A percentile compares a stretch with the other conserved stretches of the same genome.
phyloP scores from a whole-genome alignment of 2,888 invertebrate genomes.

The Ariolimax columbianus region DNA sequence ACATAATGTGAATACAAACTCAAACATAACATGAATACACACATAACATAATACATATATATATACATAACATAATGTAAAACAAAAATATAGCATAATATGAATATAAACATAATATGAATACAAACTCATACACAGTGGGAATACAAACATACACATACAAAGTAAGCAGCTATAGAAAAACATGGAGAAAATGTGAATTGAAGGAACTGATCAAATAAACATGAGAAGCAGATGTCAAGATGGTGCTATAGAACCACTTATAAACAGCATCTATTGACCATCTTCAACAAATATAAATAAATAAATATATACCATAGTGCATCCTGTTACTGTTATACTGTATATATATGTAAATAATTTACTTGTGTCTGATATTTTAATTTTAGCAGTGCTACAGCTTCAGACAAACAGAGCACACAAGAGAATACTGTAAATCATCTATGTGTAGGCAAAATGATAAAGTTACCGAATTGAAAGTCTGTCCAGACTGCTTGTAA shows the following conservation, averaged over 20 bases:
- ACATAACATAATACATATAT: no score
- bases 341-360: slow-evolving; percentile 16
- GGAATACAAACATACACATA: no score
- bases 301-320: no score
- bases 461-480: background rate
- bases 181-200: background rate
- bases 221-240: background rate
- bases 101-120: no score
- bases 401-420: background rate
- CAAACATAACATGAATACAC: no score
- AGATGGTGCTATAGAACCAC: background rate
- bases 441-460: background rate
- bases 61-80: no score
- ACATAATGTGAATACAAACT: no score
- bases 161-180: background rate
- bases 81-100: no score
- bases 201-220: background rate
- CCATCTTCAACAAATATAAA: background rate
- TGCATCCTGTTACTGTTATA: background rate
- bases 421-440: background rate
- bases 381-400: background rate
- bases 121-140: no score
- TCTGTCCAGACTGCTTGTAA: background rate
- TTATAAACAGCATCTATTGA: background rate
- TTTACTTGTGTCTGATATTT: background rate